These are phyloP conservation scores for Andrena praecox DNA, from an alignment of 2,888 invertebrate genomes.

Conservation along the genomic window DNA sequence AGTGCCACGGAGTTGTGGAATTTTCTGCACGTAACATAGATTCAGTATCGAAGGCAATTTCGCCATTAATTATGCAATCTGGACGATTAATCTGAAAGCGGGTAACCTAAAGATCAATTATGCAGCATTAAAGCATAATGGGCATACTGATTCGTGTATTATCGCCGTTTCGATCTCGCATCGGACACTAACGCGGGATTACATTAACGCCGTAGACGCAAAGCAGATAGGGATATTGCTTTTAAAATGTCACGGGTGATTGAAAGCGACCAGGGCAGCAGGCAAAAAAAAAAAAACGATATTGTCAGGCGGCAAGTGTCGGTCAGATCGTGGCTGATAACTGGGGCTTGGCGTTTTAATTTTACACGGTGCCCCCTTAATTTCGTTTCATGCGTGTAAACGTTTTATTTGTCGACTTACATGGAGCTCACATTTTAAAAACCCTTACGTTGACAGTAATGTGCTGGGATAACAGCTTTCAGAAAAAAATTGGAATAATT, in stretches of 20 bases:
- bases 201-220: conserved; percentile 12
- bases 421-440: not conserved
- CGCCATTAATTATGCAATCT: conserved; percentile 22
- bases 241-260: conserved; percentile 2
- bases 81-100: conserved; percentile 17
- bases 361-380: not conserved
- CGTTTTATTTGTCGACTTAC: not conserved
- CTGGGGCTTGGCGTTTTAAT: not conserved
- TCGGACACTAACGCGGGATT: not conserved
- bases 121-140: conserved; percentile 37
- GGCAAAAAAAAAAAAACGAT: not conserved
- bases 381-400: not conserved
- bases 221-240: not conserved
- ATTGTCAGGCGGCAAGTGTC: not conserved
- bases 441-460: not conserved
- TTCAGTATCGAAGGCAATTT: not conserved
- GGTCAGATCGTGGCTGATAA: conserved; percentile 28
- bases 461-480: not conserved
- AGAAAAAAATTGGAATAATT: conserved; percentile 1
- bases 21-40: not conserved
- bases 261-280: not conserved
- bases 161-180: conserved; percentile 19
- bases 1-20: not conserved
- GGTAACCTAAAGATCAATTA: conserved; percentile 26
- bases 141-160: conserved; percentile 17